Base-by-base conservation (phyloP, 2,888 invertebrate species). In the Prosopocoilus inquinatus region DNA sequence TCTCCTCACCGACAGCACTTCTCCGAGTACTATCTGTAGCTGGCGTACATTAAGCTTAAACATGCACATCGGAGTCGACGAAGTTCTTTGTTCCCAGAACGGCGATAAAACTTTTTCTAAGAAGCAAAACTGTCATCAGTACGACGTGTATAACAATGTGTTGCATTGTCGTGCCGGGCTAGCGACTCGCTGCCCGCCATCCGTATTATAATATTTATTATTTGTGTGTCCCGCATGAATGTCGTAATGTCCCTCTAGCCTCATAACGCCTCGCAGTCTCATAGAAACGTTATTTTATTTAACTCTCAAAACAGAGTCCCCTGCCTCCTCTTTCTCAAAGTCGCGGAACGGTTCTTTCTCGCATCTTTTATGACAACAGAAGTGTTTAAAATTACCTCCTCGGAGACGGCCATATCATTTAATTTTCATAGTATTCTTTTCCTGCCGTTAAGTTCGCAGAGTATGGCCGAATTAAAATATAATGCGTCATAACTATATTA, bases 131-230 rank as follows among this genome's bases (percentile, higher is more conserved):
- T 74, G 75, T 75, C 74, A 73, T 75, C 74, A 70, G 68, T 64
- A 70, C 72, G 70, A 69, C 70, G 70, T 70, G 74, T 72, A 70
- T 72, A 74, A 75, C 75, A 75, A 75, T 75, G 75, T 75, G 75
- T 73, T 73, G 74, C 75, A 75, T 75, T 74, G 75, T 74, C 70
- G 68, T 63, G 65, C 66, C 66, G 69, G 65, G 68, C 58, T 66
- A 49, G 50, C 56, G 57, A 63, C 65, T 64, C 66, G 65, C 64
- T 67, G 64, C 59, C 66, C 70, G 65, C 69, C 68, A 69, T 73
- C 69, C 69, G 72, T 73, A 75, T 77, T 77, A 75, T 76, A 77
- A 77, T 78, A 78, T 78, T 78, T 77, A 78, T 78, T 76, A 76
- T 77, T 76, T 75, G 76, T 75, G 72, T 70, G 67, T 78, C 76